Percentiles rank a stretch among this genome's conserved stretches.
Conservation (phyloP, 1,140 invertebrate species). For the Cydia fagiglandana region DNA sequence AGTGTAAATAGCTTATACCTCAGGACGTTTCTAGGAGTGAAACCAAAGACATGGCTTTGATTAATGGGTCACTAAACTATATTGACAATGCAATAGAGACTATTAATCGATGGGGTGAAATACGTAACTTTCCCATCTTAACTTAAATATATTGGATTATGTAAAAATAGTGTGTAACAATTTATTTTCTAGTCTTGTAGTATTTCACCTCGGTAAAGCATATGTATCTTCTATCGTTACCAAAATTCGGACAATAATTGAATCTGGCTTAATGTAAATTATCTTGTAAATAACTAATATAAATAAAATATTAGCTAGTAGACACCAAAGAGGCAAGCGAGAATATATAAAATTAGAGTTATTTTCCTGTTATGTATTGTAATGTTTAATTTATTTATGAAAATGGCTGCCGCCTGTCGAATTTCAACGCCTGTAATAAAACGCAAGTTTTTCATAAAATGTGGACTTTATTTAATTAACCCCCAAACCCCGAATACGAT, state of each 20-base stretch:
- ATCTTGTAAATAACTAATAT: slow-evolving; percentile 40
- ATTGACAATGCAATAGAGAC: not conserved
- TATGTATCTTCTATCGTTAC: slow-evolving; percentile 28
- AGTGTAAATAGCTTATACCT: slow-evolving; percentile 52
- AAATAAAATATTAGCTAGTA: slow-evolving; percentile 68
- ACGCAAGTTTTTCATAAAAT: slow-evolving; percentile 43
- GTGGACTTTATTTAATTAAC: slow-evolving; percentile 41
- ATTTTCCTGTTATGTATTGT: slow-evolving; percentile 74
- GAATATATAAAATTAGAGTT: slow-evolving; percentile 56
- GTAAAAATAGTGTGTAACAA: slow-evolving; percentile 22
- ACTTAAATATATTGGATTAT: slow-evolving; percentile 16
- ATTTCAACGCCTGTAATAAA: slow-evolving; percentile 60
- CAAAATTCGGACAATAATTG: slow-evolving; percentile 15
- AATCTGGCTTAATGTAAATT: slow-evolving; percentile 27
- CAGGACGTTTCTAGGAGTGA: slow-evolving; percentile 46
- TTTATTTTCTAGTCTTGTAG: slow-evolving; percentile 29
- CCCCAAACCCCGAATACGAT: slow-evolving; percentile 20
- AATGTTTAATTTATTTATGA: slow-evolving; percentile 74
- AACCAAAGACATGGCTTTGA: slow-evolving; percentile 47
- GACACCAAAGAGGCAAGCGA: slow-evolving; percentile 74
- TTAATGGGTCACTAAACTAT: slow-evolving; percentile 14
- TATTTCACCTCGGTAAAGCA: slow-evolving; percentile 14
- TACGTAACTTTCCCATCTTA: slow-evolving; percentile 7
- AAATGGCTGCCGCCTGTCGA: slow-evolving; percentile 41
- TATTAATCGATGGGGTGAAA: slow-evolving; percentile 6